Base-by-base conservation (phyloP, 35 echinoderm and acorn worm genomes). In the Apostichopus californicus region DNA sequence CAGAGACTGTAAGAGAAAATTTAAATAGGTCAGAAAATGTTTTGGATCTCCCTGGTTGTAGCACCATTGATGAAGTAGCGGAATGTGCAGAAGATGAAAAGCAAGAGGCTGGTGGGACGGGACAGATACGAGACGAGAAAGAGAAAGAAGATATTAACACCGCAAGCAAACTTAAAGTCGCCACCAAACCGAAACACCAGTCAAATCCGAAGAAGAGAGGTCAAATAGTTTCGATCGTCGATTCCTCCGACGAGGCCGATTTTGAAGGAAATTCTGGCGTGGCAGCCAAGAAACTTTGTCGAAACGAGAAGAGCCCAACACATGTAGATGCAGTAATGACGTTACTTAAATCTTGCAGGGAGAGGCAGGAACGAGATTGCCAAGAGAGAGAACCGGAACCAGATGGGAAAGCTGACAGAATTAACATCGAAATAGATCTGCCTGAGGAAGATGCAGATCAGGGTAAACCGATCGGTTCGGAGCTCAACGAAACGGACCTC, bases 201-300 rank as follows among this genome's bases (percentile, higher is more conserved):
- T 75, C 71, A 0, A 75, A 75, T 18, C 20, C n/a, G 13, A 22
- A 14, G n/a, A 22, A 75, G 71, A 75, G 17, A 22, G n/a, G 17
- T 18, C 6, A 75, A 75, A 18, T 14, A 11, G 18, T 68, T 17
- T 6, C 18, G 1, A 75, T n/a, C 5, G 71, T 77, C 15, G 60
- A 94, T 21, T 81, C 86, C 54, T 90, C 78, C 0, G 68, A 86
- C 55, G 92, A 82, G 79, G 86, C 90, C 28, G 78, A 72, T 22
- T 94, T 94, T 90, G 87, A 63, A 83, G 77, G 57, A 57, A 56
- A 82, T 25, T 72, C 2, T 54, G 21, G 61, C 21, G 14, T 54
- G 86, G 9, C 21, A 11, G 26, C 21, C 28, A 54, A 72, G 14
- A 55, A 52, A 12, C 3, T 66, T 15, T 17, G 21, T 8, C 55